Evolutionary conservation across 1,140 invertebrate species (phyloP).

Genomic region (Drosophila elegans): DNA sequence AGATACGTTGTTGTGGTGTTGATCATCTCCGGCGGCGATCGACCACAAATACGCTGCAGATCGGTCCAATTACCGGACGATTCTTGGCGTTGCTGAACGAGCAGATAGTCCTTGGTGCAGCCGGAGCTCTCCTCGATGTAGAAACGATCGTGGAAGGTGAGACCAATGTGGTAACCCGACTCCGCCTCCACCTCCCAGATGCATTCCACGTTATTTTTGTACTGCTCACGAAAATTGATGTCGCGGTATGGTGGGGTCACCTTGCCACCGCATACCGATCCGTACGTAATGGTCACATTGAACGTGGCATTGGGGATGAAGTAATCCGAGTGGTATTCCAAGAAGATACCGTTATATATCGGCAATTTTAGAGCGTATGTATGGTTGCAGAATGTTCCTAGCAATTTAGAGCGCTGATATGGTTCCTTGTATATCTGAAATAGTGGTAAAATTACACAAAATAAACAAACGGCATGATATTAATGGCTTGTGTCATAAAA

Average conservation of each 20-base stretch:
- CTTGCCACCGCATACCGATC: slow-evolving; percentile 81
- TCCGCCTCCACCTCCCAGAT: slow-evolving; percentile 89
- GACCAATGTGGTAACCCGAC: slow-evolving; percentile 89
- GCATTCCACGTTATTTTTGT: slow-evolving; percentile 92
- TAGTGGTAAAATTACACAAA: too few relatives aligned
- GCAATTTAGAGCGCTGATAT: slow-evolving; percentile 85
- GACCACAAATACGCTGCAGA: slow-evolving; percentile 89
- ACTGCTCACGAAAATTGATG: slow-evolving; percentile 84
- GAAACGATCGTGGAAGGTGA: slow-evolving; percentile 90
- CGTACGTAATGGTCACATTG: slow-evolving; percentile 83
- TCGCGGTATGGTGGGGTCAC: slow-evolving; percentile 61
- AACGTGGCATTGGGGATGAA: slow-evolving; percentile 84
- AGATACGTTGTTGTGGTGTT: slow-evolving; percentile 88
- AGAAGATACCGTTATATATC: slow-evolving; percentile 86
- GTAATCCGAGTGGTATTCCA: slow-evolving; percentile 88
- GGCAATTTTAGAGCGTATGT: slow-evolving; percentile 81
- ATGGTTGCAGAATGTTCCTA: slow-evolving; percentile 89
- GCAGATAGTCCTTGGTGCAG: slow-evolving; percentile 92
- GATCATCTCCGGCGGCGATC: slow-evolving; percentile 86
- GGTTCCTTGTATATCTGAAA: slow-evolving; percentile 86
- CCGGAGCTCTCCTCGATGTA: slow-evolving; percentile 89
- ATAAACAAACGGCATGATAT: too few relatives aligned
- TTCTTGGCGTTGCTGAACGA: slow-evolving; percentile 68
- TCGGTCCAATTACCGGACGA: slow-evolving; percentile 85
- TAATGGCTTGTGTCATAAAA: too few relatives aligned